These are phyloP conservation scores for Drosophila setifemur DNA, from an alignment of 1,140 invertebrate genomes.

Conservation along the genomic window DNA sequence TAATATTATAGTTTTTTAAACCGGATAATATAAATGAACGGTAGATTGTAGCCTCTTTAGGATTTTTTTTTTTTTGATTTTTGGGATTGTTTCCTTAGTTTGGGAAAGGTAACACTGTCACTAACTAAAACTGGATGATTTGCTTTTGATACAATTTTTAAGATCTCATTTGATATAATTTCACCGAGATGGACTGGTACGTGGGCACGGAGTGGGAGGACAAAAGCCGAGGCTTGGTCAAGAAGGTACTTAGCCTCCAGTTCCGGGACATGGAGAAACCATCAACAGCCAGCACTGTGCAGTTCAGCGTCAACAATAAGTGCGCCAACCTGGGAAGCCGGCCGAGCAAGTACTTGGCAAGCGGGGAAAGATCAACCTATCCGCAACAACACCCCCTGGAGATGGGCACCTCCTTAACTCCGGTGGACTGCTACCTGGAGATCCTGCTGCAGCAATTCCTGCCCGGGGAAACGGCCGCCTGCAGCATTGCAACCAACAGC, in stretches of 20 bases:
- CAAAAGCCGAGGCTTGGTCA: conserved; percentile 47
- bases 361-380: background rate
- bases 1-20: no score
- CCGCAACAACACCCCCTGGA: conserved; percentile 42
- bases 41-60: no score
- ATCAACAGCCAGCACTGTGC: conserved; percentile 39
- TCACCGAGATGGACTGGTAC: conserved; percentile 69
- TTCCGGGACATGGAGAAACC: conserved; percentile 62
- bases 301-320: conserved; percentile 50
- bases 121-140: background rate
- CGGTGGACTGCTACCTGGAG: conserved; percentile 76
- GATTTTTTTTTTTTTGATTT: no score
- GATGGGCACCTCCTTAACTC: conserved; percentile 62
- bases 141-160: background rate
- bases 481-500: conserved; percentile 58
- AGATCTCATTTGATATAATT: background rate
- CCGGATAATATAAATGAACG: no score
- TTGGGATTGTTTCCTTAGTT: no score
- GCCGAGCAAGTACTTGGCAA: conserved; percentile 45
- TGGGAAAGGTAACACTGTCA: background rate
- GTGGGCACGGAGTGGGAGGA: conserved; percentile 70
- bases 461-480: conserved; percentile 62
- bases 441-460: conserved; percentile 74
- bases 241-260: conserved; percentile 56
- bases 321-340: conserved; percentile 40